A percentile compares a stretch with the other conserved stretches of the same genome.
Conservation (phyloP, 2,888 invertebrate genomes). For the Protodeltote pygarga region DNA sequence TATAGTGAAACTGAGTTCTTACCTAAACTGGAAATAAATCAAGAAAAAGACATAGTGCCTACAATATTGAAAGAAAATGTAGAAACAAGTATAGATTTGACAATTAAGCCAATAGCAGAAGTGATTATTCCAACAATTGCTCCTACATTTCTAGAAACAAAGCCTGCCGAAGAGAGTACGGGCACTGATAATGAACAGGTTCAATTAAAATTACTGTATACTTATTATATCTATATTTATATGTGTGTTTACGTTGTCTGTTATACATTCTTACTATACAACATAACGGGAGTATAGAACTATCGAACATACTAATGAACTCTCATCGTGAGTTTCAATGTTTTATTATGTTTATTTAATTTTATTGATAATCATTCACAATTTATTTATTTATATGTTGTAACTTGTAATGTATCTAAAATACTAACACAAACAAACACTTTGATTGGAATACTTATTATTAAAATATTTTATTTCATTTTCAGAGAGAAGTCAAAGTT, state of each 20-base stretch:
- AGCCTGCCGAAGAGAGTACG: constrained; percentile 58
- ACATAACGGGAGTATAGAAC: constrained; percentile 67
- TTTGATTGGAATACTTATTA: not conserved
- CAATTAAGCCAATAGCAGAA: constrained; percentile 39
- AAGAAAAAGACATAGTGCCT: constrained; percentile 23
- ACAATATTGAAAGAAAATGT: constrained; percentile 27
- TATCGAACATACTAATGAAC: constrained; percentile 50
- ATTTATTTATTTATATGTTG: constrained; percentile 23
- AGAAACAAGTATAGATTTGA: constrained; percentile 38
- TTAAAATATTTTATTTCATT: constrained; percentile 38
- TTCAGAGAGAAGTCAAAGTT: constrained; percentile 78
- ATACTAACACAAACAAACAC: not conserved
- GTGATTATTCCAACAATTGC: constrained; percentile 21
- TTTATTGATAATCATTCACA: constrained; percentile 22
- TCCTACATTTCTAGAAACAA: constrained; percentile 38
- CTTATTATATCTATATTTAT: constrained; percentile 76
- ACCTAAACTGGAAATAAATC: constrained; percentile 27
- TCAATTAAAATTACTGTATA: constrained; percentile 79
- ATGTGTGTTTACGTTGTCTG: constrained; percentile 74
- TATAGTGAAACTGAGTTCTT: constrained; percentile 40
- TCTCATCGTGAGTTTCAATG: constrained; percentile 62
- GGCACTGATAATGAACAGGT: constrained; percentile 74
- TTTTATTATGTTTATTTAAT: constrained; percentile 32
- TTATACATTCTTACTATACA: constrained; percentile 75
- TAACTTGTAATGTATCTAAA: constrained; percentile 20